phyloP scores from a whole-genome alignment of 2,888 invertebrate species.

The Onchidella celtica region DNA sequence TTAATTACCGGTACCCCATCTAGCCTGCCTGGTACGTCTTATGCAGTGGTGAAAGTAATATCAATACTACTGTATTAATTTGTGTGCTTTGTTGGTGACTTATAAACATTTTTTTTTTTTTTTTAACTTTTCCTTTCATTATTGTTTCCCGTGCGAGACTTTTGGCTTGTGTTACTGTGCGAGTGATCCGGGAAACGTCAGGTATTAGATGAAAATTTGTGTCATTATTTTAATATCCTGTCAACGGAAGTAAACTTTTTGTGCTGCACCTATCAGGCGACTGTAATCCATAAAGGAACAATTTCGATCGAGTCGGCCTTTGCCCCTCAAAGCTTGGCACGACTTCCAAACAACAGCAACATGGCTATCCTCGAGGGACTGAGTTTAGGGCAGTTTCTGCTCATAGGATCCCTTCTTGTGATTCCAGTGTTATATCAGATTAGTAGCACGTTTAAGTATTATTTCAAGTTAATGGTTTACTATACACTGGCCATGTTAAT shows the following conservation, averaged over 20 bases:
- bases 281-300: constrained; percentile 1
- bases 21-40: too few species aligned
- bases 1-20: too few species aligned
- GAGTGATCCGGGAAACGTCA: too few species aligned
- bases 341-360: background rate
- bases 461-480: constrained; percentile 68
- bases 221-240: background rate
- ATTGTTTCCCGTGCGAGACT: too few species aligned
- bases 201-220: background rate
- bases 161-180: too few species aligned
- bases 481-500: constrained; percentile 36
- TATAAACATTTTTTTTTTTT: too few species aligned
- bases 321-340: background rate
- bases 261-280: background rate
- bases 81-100: too few species aligned
- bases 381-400: constrained; percentile 1
- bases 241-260: background rate
- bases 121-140: too few species aligned
- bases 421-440: constrained; percentile 68
- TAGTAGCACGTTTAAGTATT: constrained; percentile 68
- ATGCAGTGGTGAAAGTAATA: too few species aligned
- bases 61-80: too few species aligned
- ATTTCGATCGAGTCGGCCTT: constrained; percentile 8
- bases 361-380: constrained; percentile 24
- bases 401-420: constrained; percentile 49